A percentile compares a stretch with the other conserved stretches of the same genome.
Conservation (phyloP, 2,888 invertebrate species). For the Oscheius sp. region DNA sequence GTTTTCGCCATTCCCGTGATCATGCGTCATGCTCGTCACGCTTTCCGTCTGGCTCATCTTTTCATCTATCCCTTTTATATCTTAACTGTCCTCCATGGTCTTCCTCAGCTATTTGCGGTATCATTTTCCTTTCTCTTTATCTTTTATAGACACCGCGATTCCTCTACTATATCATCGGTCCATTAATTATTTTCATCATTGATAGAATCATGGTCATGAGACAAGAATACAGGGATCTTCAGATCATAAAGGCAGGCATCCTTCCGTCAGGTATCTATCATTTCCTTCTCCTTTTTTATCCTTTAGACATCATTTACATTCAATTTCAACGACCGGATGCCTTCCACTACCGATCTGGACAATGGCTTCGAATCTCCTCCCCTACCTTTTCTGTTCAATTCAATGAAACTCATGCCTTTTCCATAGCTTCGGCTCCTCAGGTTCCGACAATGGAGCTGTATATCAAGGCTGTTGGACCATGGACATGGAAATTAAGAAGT, state of each 20-base stretch:
- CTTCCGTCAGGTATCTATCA: constrained; percentile 79
- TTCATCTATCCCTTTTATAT: constrained; percentile 86
- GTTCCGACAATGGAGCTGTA: constrained; percentile 93
- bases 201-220: constrained; percentile 81
- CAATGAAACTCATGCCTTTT: constrained; percentile 90
- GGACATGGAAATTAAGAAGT: constrained; percentile 90
- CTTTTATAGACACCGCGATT: constrained; percentile 78
- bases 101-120: constrained; percentile 88
- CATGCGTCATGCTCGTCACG: constrained; percentile 80
- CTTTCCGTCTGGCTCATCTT: constrained; percentile 78
- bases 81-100: constrained; percentile 86
- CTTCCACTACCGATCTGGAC: constrained; percentile 80
- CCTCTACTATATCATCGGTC: constrained; percentile 91
- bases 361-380: constrained; percentile 83
- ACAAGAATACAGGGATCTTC: constrained; percentile 76
- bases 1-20: constrained; percentile 94
- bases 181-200: constrained; percentile 86
- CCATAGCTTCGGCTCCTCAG: constrained; percentile 92
- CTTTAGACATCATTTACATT: constrained; percentile 75
- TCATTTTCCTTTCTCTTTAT: constrained; percentile 19
- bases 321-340: constrained; percentile 94
- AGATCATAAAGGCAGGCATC: constrained; percentile 90
- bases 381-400: constrained; percentile 86
- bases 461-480: constrained; percentile 85
- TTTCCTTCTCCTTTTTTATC: neutral